A percentile compares a stretch with the other conserved stretches of the same genome.
These are phyloP conservation scores for Conger conger DNA, from an alignment of 2,113 vertebrate genomes.

Conservation along the genomic window DNA sequence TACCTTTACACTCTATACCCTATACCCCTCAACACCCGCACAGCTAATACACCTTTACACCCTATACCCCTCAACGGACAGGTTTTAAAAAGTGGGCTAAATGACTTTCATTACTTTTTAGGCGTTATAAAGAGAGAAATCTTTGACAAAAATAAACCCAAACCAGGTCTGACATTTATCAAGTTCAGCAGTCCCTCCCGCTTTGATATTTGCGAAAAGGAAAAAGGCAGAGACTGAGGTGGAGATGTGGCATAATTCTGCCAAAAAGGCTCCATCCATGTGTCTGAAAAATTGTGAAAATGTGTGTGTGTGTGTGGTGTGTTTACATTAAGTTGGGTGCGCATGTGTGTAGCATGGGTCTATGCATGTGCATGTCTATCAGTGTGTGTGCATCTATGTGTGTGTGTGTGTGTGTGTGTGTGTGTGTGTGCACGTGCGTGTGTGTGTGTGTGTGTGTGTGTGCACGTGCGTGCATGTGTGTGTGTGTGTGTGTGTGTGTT, in stretches of 20 bases:
- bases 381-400: no score
- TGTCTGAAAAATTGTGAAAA: no score
- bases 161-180: not conserved
- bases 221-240: slow-evolving; percentile 35
- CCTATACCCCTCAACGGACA: not conserved
- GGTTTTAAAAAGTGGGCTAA: no score
- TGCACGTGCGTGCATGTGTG: not conserved
- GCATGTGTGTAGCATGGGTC: not conserved
- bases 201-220: slow-evolving; percentile 19
- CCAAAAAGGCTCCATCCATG: slow-evolving; percentile 27
- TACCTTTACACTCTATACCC: no score
- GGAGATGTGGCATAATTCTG: slow-evolving; percentile 57
- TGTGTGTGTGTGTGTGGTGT: no score
- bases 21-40: not conserved
- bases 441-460: no score
- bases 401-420: no score
- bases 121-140: not conserved
- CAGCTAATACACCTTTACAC: not conserved
- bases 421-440: no score
- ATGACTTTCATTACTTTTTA: not conserved
- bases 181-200: not conserved
- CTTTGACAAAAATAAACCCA: not conserved
- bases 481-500: no score
- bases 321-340: no score
- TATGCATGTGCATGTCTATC: not conserved